These are phyloP conservation scores for Drosophila paracracens DNA, from an alignment of 2,888 invertebrate species.

Conservation along the genomic window DNA sequence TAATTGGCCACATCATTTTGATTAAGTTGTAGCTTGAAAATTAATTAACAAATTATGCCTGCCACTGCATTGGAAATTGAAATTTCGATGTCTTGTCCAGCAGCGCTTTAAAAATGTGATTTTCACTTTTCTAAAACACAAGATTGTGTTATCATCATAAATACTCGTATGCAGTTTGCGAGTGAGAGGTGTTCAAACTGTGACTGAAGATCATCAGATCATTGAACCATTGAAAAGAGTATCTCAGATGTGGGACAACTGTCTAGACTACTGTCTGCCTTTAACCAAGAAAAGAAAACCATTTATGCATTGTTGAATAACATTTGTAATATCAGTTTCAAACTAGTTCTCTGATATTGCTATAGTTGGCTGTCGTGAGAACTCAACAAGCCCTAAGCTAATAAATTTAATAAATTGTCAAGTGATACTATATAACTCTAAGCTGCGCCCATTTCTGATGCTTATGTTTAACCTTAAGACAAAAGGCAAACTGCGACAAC, in stretches of 20 bases:
- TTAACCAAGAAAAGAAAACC: not conserved
- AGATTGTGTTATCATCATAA: conserved; percentile 41
- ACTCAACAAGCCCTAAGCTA: conserved; percentile 21
- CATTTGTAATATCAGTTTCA: conserved; percentile 3
- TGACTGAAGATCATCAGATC: conserved; percentile 27
- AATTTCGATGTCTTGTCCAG: conserved; percentile 55
- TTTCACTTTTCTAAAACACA: conserved; percentile 71
- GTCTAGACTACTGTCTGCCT: not conserved
- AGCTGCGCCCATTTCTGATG: conserved; percentile 54
- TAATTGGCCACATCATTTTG: conserved; percentile 81
- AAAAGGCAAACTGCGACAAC: conserved; percentile 30
- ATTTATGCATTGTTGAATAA: conserved; percentile 1
- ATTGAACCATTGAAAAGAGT: conserved; percentile 7
- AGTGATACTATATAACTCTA: conserved; percentile 15
- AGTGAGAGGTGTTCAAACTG: conserved; percentile 44
- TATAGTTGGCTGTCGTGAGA: conserved; percentile 20
- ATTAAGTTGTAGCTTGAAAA: conserved; percentile 82
- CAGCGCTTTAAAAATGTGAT: conserved; percentile 59
- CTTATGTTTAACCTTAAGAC: conserved; percentile 38
- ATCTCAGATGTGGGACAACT: not conserved
- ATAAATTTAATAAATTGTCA: conserved; percentile 46
- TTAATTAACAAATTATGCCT: conserved; percentile 81
- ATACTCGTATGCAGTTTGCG: conserved; percentile 10
- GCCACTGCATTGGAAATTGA: conserved; percentile 74
- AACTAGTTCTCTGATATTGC: not conserved